Evolutionary conservation across 2,888 invertebrate species (phyloP).

Genomic region (Chrysotoxum bicinctum): DNA sequence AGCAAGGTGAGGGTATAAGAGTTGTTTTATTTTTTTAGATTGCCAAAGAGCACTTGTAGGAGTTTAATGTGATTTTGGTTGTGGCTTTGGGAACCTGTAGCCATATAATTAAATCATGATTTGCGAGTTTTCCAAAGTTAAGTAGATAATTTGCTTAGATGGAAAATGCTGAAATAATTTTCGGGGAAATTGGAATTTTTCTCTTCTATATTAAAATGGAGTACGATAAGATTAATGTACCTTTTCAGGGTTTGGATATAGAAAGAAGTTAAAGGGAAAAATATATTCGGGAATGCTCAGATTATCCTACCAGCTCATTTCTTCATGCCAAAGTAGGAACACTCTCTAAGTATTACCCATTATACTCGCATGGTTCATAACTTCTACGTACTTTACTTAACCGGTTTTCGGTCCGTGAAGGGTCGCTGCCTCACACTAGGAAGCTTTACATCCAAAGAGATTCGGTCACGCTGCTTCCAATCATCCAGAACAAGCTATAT

Average conservation of each 20-base stretch:
- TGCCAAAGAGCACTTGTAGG: constrained; percentile 45
- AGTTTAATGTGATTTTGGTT: constrained; percentile 25
- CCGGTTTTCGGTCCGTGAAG: too few relatives aligned
- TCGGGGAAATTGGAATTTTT: background rate
- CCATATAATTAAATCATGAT: constrained; percentile 39
- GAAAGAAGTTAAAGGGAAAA: background rate
- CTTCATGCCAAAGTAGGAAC: too few relatives aligned
- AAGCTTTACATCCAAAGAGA: too few relatives aligned
- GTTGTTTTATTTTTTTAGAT: background rate
- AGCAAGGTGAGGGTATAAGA: background rate
- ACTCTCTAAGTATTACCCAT: too few relatives aligned
- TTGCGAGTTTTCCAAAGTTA: constrained; percentile 36
- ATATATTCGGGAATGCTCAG: background rate
- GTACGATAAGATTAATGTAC: background rate
- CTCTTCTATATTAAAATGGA: background rate
- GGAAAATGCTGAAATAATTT: constrained; percentile 3
- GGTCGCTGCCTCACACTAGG: too few relatives aligned
- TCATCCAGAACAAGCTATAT: too few relatives aligned
- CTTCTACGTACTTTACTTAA: too few relatives aligned
- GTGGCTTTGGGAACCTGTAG: constrained; percentile 23
- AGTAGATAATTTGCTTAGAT: constrained; percentile 32
- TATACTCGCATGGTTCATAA: too few relatives aligned
- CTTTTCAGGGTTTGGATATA: background rate
- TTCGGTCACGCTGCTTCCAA: too few relatives aligned
- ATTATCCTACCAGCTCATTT: too few relatives aligned